A percentile compares a stretch with the other conserved stretches of the same genome.
Conservation (phyloP, 1,140 invertebrate genomes). For the Cardiocondyla obscurior region DNA sequence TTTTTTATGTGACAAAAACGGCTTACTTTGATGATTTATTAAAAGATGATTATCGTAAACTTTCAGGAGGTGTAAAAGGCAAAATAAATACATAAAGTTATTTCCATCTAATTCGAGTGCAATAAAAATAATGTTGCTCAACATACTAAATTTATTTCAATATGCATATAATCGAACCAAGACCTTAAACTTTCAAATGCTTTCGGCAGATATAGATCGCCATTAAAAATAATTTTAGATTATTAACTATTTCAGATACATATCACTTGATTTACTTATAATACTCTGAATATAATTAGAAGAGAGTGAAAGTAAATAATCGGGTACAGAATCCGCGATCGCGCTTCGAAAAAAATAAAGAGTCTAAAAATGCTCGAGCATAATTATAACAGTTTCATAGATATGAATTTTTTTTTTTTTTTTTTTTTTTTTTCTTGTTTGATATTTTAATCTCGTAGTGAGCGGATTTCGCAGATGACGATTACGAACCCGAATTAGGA, state of each 20-base stretch:
- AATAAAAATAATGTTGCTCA: neutral
- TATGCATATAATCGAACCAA: too few species aligned
- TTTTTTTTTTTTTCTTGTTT: too few species aligned
- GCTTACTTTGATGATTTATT: neutral
- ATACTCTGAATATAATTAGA: neutral
- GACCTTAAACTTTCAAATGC: neutral
- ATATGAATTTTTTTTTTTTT: slow-evolving; percentile 22
- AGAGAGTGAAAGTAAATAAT: neutral
- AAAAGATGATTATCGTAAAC: neutral
- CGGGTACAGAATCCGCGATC: neutral
- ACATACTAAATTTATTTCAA: neutral
- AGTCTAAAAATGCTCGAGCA: slow-evolving; percentile 20
- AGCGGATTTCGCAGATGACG: slow-evolving; percentile 5
- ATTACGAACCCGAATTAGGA: neutral
- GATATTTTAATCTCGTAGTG: slow-evolving; percentile 36
- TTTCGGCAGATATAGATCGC: neutral
- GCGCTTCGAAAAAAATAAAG: neutral
- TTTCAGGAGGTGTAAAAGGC: too few species aligned
- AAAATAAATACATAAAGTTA: neutral
- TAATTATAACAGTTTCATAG: neutral
- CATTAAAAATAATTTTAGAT: neutral
- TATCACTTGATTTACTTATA: neutral
- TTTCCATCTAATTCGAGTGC: neutral
- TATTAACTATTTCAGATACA: neutral
- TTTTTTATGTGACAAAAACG: neutral